Evolutionary conservation across 1,140 invertebrate species (phyloP).

Genomic region (Zaprionus ghesquierei): DNA sequence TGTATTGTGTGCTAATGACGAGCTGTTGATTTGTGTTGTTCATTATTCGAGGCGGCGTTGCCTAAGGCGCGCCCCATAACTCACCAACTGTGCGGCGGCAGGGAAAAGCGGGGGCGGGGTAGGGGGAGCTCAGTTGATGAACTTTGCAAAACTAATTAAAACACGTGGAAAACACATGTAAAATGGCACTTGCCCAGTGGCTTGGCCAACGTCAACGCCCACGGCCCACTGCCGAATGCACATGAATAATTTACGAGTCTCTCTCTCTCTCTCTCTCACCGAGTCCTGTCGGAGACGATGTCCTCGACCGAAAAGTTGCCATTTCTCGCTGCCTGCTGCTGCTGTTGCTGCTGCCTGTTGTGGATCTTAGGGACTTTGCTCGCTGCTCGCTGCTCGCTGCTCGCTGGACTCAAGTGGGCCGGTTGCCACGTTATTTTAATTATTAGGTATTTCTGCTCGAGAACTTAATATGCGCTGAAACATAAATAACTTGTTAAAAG

Average conservation of each 20-base stretch:
- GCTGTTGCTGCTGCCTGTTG: not conserved
- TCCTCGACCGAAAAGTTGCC: slow-evolving; percentile 26
- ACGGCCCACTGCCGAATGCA: slow-evolving; percentile 42
- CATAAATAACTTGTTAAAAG: slow-evolving; percentile 45
- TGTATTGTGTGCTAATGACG: slow-evolving; percentile 62
- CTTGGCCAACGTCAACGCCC: no score
- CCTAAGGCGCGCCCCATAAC: slow-evolving; percentile 29
- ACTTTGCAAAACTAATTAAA: slow-evolving; percentile 77
- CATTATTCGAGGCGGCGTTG: slow-evolving; percentile 56
- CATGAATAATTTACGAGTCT: slow-evolving; percentile 53
- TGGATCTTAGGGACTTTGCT: slow-evolving; percentile 19
- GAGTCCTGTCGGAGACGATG: slow-evolving; percentile 22
- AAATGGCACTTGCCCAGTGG: slow-evolving; percentile 33
- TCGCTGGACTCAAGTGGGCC: slow-evolving; percentile 2
- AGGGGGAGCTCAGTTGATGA: slow-evolving; percentile 50
- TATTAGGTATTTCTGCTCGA: slow-evolving; percentile 34
- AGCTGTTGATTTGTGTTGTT: slow-evolving; percentile 76
- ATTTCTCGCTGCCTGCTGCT: not conserved
- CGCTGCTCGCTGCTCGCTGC: not conserved
- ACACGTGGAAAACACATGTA: slow-evolving; percentile 68
- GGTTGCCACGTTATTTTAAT: slow-evolving; percentile 31
- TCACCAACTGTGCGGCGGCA: slow-evolving; percentile 19
- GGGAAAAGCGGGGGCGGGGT: not conserved
- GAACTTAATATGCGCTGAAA: slow-evolving; percentile 34
- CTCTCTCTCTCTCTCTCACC: no score